Conservation (phyloP, 2,888 invertebrate species). For the Cephus runcator region DNA sequence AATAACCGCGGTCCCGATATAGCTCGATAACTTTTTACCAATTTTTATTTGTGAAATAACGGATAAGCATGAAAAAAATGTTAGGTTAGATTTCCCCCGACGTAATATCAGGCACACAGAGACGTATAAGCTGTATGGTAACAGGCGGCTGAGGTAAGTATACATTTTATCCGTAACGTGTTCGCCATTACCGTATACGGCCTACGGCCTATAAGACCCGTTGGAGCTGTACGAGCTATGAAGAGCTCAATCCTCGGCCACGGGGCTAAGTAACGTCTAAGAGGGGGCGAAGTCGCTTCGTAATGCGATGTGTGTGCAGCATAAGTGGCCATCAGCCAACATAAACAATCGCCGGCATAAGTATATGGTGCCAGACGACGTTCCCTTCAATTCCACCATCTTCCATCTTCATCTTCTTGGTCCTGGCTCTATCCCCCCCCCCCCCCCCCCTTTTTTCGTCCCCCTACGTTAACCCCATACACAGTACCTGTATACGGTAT, state of each 20-base stretch:
- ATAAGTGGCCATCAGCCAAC: slow-evolving; percentile 66
- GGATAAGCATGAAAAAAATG: background rate
- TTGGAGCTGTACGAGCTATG: background rate
- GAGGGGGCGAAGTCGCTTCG: slow-evolving; percentile 22
- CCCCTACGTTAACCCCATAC: background rate
- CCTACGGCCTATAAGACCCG: background rate
- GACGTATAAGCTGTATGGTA: background rate
- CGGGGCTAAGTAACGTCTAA: slow-evolving; percentile 58
- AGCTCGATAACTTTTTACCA: background rate
- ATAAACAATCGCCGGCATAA: slow-evolving; percentile 65
- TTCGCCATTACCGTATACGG: slow-evolving; percentile 64
- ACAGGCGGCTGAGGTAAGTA: slow-evolving; percentile 46
- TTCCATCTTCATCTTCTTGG: slow-evolving; percentile 1
- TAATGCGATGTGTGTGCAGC: slow-evolving; percentile 63
- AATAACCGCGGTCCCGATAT: background rate
- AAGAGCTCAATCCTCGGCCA: slow-evolving; percentile 33
- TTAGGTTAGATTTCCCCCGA: background rate
- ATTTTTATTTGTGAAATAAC: background rate
- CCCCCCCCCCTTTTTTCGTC: background rate
- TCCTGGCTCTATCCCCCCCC: background rate
- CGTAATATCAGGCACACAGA: background rate
- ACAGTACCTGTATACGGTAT: background rate
- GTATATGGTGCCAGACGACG: slow-evolving; percentile 59
- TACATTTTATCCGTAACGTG: slow-evolving; percentile 66
- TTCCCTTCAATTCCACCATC: slow-evolving; percentile 34